Percentiles rank a stretch among this genome's conserved stretches.
phyloP scores from a whole-genome alignment of 2,797 vertebrate species.

The Anguilla obscura region DNA sequence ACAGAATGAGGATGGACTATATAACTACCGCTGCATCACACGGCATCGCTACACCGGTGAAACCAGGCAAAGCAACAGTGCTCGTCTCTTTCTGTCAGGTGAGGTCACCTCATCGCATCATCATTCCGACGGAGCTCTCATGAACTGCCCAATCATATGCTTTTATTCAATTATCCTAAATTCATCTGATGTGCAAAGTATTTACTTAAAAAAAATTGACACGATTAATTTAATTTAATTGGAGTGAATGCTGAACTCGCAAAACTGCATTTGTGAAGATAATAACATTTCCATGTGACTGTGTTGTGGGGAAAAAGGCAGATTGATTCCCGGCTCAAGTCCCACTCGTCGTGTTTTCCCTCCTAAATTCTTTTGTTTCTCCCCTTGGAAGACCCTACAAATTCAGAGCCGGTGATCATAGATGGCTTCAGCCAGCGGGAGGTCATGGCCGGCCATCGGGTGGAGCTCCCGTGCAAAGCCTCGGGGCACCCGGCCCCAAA shows the following conservation, averaged over 20 bases:
- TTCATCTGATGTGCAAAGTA: not conserved
- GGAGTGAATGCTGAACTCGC: not conserved
- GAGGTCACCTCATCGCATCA: slow-evolving; percentile 31
- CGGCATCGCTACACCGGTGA: slow-evolving; percentile 96
- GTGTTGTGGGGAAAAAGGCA: not conserved
- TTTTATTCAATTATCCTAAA: no score
- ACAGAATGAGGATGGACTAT: slow-evolving; percentile 97
- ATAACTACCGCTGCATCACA: slow-evolving; percentile 97
- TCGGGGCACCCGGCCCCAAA: slow-evolving; percentile 92
- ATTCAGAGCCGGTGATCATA: slow-evolving; percentile 92
- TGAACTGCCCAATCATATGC: not conserved
- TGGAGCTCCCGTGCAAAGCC: slow-evolving; percentile 96
- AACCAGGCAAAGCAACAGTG: slow-evolving; percentile 97
- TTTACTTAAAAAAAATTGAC: not conserved
- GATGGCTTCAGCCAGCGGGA: slow-evolving; percentile 93
- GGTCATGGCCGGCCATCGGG: slow-evolving; percentile 90
- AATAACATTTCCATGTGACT: not conserved
- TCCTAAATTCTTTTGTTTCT: not conserved
- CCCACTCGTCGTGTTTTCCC: not conserved
- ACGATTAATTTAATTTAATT: not conserved
- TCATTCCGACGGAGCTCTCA: not conserved
- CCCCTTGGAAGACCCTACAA: slow-evolving; percentile 81
- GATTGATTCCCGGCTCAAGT: not conserved
- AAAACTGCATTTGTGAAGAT: not conserved
- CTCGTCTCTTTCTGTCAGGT: slow-evolving; percentile 97